Conservation (phyloP, 2,113 vertebrate species). For the Leptocoma aspasia region DNA sequence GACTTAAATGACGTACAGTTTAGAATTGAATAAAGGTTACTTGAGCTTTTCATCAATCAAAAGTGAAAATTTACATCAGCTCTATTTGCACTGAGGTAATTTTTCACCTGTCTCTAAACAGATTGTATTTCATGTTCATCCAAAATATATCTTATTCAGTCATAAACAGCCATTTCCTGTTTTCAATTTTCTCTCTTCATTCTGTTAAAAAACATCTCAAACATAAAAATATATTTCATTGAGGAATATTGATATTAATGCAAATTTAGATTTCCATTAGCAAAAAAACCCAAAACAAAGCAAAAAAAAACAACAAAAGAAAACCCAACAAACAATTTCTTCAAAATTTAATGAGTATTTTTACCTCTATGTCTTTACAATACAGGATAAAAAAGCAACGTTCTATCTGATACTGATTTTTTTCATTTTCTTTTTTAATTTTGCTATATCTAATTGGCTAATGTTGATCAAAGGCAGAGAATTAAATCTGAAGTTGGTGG, state of each 20-base stretch:
- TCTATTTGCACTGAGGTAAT: neutral
- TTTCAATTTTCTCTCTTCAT: neutral
- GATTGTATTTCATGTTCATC: neutral
- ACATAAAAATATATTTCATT: neutral
- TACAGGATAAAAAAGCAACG: accelerated
- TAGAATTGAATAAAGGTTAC: neutral
- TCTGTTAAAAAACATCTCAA: neutral
- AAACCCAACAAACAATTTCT: neutral
- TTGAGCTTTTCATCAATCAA: slow-evolving; percentile 26
- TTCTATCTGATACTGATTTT: neutral
- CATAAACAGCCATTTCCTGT: neutral
- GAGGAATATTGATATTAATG: neutral
- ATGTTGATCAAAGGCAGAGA: neutral
- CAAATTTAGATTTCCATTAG: neutral
- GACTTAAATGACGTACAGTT: neutral
- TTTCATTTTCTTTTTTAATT: neutral
- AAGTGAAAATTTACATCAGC: neutral
- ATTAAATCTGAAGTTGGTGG: neutral
- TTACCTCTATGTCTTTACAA: neutral
- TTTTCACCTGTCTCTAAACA: neutral
- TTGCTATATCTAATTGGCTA: neutral
- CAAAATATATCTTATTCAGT: slow-evolving; percentile 8
- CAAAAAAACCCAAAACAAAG: neutral
- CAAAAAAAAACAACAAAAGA: accelerated
- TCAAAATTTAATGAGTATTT: neutral